Evolutionary conservation across 2,888 invertebrate species (phyloP).

Genomic region (Conchocele bisecta): DNA sequence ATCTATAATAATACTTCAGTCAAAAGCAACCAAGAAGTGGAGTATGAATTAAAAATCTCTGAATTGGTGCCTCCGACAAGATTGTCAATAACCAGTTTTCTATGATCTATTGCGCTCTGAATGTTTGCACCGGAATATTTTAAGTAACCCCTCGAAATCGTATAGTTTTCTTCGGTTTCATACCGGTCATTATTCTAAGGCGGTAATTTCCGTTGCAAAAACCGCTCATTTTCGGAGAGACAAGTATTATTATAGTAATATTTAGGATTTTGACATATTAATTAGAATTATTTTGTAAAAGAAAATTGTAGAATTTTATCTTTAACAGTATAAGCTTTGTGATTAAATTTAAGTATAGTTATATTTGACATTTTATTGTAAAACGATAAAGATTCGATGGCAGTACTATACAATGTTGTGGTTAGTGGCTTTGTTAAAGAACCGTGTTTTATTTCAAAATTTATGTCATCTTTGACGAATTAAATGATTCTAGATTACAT

Average conservation of each 20-base stretch:
- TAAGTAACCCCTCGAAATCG: background rate
- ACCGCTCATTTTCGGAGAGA: slow-evolving; percentile 31
- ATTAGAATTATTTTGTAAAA: slow-evolving; percentile 41
- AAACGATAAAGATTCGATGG: slow-evolving; percentile 15
- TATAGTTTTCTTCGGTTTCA: background rate
- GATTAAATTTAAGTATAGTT: slow-evolving; percentile 13
- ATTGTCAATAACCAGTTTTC: too few species aligned
- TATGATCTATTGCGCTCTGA: background rate
- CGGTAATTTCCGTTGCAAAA: slow-evolving; percentile 29
- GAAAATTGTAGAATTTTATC: slow-evolving; percentile 37
- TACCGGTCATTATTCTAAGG: background rate
- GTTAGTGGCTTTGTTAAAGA: slow-evolving; percentile 13
- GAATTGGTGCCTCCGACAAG: too few species aligned
- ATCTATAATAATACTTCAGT: slow-evolving; percentile 19
- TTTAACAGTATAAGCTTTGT: slow-evolving; percentile 14
- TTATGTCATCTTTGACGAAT: too few species aligned
- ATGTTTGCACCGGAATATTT: background rate
- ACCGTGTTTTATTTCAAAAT: slow-evolving; percentile 28
- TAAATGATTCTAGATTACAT: too few species aligned
- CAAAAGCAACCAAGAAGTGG: slow-evolving; percentile 16
- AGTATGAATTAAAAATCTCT: background rate
- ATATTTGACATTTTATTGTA: slow-evolving; percentile 9
- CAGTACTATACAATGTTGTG: background rate
- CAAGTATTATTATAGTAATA: slow-evolving; percentile 24
- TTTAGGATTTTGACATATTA: slow-evolving; percentile 50